Evolutionary conservation across 2,113 vertebrate genomes (phyloP), one percentile per base, ranked within the genome.

Genomic region (Hippolais icterina): DNA sequence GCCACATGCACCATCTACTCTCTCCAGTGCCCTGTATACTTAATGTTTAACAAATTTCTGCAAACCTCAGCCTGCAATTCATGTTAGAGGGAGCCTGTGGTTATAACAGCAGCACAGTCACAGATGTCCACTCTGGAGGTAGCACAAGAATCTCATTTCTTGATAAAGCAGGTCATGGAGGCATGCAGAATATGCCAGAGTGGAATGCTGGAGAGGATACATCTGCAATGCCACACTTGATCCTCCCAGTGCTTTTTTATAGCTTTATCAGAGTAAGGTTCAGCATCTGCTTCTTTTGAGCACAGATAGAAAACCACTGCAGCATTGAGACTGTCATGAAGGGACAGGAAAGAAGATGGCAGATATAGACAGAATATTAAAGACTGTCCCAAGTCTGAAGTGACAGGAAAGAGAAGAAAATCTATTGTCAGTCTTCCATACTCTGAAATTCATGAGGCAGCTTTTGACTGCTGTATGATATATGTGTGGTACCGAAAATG

Each of bases 1-100:
- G 88, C 57, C 74, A 82, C 64, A 66, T 41, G 52, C 47, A 75
- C 86, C 88, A 93, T 77, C 88, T 96, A 81, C 83, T 95, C 69
- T 79, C 74, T 91, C 89, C 3, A 5, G 44, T 60, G 79, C 80
- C 49, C 64, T 39, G 33, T 44, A 78, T 27, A 88, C 39, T 85
- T 89, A 50, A 74, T 15, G 53, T 77, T 95, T 85, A 91, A 78
- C 61, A 83, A 59, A 89, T 77, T 85, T 72, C 85, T 92, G 5
- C 5, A 18, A 93, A 71, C 70, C 37, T 93, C 78, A 81, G 11
- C 6, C 56, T 56, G 59, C 52, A 66, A 37, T 41, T 89, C 35
- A 29, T 64, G 35, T 74, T 60, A 54, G 54, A 90, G n/a, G 42
- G 46, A 89, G 41, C 39, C 66, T 54, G 24, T 63, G 42, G 20